Base-by-base conservation (phyloP, 2,797 vertebrate genomes). In the Graptemys geographica region DNA sequence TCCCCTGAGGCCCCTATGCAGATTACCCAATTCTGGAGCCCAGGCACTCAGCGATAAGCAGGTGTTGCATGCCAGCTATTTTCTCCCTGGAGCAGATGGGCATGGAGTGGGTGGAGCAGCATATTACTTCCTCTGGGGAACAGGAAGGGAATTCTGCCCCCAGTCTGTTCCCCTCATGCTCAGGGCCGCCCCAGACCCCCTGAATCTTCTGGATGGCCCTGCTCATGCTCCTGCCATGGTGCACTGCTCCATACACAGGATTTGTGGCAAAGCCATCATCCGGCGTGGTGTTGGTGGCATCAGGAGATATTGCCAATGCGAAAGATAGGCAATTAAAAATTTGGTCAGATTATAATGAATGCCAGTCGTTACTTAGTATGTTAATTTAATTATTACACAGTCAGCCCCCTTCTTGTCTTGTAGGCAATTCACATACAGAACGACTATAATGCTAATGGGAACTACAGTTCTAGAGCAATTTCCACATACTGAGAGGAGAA, bases 381-480 rank as follows among this genome's bases (percentile, higher is more conserved):
- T 41, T 52, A 13, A 1, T 8, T 6, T 15, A 25, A 65, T 78
- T 47, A 28, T 78, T 78, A 41, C 21, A 25, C 21, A n/a, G 21
- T 49, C 51, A 1, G 1, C 57, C 44, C 62, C n/a, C 15, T 15
- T 85, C 79, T 65, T 69, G 8, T 47, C 33, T 57, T 90, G 56
- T 59, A 0, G 33, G 18, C n/a, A 86, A 41, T 56, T 93, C 82
- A 47, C 52, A 78, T 72, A 44, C 33, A 89, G 83, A 83, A 4
- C n/a, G 81, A 52, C 47, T 2, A 1, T 69, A 37, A 31, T 0
- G 1, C 9, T 1, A 0, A 5, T n/a, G 62, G 37, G 44, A 91
- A 56, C 51, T 6, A 10, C 4, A 59, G 82, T 41, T 8, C 33
- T 83, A 3, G 72, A 83, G 74, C 90, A 33, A 76, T 23, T 90